A percentile compares a stretch with the other conserved stretches of the same genome.
Evolutionary conservation across 2,797 vertebrate genomes (phyloP).

Genomic region (Limnodromus scolopaceus): DNA sequence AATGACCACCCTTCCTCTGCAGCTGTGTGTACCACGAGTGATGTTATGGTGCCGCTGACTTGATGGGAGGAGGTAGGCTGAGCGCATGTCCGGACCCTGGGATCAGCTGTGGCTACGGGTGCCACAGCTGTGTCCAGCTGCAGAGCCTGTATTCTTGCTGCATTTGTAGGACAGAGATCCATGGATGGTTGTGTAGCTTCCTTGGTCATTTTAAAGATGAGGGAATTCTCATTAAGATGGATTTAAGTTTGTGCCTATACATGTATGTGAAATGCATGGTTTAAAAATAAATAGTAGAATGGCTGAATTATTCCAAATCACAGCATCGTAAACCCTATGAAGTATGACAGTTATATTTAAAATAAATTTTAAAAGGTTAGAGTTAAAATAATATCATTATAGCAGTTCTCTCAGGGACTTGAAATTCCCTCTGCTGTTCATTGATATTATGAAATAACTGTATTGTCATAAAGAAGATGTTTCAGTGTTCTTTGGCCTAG

Average conservation of each 20-base stretch:
- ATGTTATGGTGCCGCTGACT: neutral
- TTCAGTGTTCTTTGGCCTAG: neutral
- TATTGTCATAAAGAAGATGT: neutral
- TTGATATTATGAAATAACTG: neutral
- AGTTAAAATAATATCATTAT: neutral
- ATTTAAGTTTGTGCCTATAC: neutral
- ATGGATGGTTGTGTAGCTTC: neutral
- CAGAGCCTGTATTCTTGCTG: neutral
- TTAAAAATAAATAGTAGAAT: slow-evolving; percentile 2
- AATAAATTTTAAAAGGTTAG: neutral
- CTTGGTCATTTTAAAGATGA: neutral
- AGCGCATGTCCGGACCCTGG: rapidly evolving
- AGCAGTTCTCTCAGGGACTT: neutral
- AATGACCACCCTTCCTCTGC: neutral
- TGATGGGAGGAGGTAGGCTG: neutral
- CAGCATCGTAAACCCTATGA: neutral
- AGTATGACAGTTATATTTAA: neutral
- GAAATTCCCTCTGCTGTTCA: neutral
- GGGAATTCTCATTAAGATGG: neutral
- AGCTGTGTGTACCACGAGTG: neutral
- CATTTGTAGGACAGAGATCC: neutral
- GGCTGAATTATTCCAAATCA: neutral
- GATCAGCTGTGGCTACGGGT: neutral
- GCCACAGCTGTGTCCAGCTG: neutral
- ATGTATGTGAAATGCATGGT: neutral